Evolutionary conservation across 2,797 vertebrate genomes (phyloP).

Genomic region (Oreochromis mossambicus): DNA sequence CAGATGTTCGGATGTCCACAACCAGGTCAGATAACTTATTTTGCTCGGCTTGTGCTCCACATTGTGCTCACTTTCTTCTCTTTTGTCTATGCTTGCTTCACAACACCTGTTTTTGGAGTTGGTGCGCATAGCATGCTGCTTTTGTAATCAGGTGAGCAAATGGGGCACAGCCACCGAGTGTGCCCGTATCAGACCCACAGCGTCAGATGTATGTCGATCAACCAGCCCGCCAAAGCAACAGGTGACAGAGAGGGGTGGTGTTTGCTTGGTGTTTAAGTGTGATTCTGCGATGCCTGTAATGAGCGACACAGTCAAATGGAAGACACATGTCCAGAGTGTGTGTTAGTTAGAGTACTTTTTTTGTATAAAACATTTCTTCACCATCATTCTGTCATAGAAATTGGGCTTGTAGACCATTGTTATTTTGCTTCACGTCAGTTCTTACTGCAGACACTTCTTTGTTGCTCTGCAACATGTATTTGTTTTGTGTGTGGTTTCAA

Average conservation of each 20-base stretch:
- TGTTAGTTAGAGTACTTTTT: neutral
- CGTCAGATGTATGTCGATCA: conserved; percentile 15
- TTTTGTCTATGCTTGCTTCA: conserved; percentile 30
- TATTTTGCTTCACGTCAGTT: conserved; percentile 1
- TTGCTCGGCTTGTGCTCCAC: conserved; percentile 22
- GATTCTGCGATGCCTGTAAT: conserved; percentile 10
- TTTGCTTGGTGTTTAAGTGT: conserved; percentile 13
- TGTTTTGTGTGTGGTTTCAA: conserved; percentile 19
- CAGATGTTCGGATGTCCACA: conserved; percentile 34
- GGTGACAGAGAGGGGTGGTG: conserved; percentile 8
- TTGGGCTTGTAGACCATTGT: neutral
- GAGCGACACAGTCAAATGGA: conserved; percentile 38
- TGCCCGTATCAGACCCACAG: conserved; percentile 17
- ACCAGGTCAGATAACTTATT: conserved; percentile 13
- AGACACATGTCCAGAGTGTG: conserved; percentile 29
- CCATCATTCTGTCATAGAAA: neutral
- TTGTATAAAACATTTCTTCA: neutral
- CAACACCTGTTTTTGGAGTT: conserved; percentile 68
- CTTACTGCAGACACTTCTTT: neutral
- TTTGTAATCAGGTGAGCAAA: conserved; percentile 63
- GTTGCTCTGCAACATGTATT: neutral
- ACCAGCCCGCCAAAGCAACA: neutral
- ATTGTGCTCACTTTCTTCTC: conserved; percentile 32
- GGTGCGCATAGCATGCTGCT: conserved; percentile 27
- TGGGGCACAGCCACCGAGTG: conserved; percentile 23